Evolutionary conservation across 2,797 vertebrate genomes (phyloP).

Genomic region (Apogon talboti): DNA sequence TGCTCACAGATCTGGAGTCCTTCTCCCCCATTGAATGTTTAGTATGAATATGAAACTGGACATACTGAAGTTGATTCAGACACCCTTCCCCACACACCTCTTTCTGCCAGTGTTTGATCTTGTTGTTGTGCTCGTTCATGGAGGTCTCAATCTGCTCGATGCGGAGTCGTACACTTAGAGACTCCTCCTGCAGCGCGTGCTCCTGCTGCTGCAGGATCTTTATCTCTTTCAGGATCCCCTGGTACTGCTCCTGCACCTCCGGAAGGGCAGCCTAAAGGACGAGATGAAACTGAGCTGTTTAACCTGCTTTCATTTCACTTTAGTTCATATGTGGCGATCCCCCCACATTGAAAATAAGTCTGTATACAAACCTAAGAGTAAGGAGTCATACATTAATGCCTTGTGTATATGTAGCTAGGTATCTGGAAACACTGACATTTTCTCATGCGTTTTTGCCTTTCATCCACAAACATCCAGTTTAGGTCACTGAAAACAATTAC

Average conservation of each 20-base stretch:
- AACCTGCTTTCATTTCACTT: neutral
- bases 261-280: constrained; percentile 85
- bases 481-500: too few species aligned
- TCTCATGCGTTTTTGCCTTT: too few species aligned
- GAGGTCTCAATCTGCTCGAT: constrained; percentile 90
- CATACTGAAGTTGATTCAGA: neutral
- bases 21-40: too few species aligned
- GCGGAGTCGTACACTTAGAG: constrained; percentile 90
- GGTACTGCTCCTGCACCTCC: constrained; percentile 87
- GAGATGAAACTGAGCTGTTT: neutral
- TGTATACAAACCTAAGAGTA: too few species aligned
- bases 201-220: constrained; percentile 89
- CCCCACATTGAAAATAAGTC: neutral
- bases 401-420: too few species aligned
- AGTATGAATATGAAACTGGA: neutral
- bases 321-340: neutral
- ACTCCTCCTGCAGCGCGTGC: constrained; percentile 90
- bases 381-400: too few species aligned
- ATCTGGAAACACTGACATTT: too few species aligned
- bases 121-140: constrained; percentile 88
- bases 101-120: constrained; percentile 95
- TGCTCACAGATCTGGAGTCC: too few species aligned
- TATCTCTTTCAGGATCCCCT: constrained; percentile 85
- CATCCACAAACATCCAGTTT: too few species aligned
- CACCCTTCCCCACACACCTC: constrained; percentile 82